phyloP scores from a whole-genome alignment of 2,888 invertebrate species.

The Drosophila quinaria region DNA sequence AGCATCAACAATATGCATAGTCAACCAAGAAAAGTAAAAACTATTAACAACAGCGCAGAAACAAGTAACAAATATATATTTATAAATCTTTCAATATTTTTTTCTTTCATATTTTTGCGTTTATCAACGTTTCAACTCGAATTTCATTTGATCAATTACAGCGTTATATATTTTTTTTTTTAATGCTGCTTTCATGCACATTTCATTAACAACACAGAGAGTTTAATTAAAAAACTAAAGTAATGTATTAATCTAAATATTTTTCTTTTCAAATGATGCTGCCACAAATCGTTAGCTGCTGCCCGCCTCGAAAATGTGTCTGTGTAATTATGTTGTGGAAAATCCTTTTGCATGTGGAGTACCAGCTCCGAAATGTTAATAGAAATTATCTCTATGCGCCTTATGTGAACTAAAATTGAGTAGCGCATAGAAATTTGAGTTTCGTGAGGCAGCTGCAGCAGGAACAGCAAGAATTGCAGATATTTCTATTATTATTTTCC shows the following conservation, averaged over 20 bases:
- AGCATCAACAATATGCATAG: conserved; percentile 45
- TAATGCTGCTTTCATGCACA: conserved; percentile 52
- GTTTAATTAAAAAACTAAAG: conserved; percentile 67
- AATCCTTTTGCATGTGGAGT: conserved; percentile 54
- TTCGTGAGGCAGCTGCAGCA: conserved; percentile 22
- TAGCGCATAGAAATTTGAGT: conserved; percentile 31
- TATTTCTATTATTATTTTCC: conserved; percentile 1
- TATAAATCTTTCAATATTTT: conserved; percentile 34
- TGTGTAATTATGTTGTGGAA: conserved; percentile 10
- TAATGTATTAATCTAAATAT: conserved; percentile 25
- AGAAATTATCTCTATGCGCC: conserved; percentile 32
- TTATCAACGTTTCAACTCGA: conserved; percentile 57
- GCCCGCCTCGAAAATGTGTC: conserved; percentile 19
- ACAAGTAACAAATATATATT: conserved; percentile 69
- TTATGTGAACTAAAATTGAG: conserved; percentile 41
- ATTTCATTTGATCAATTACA: conserved; percentile 50
- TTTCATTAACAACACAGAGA: conserved; percentile 72
- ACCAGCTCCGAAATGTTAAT: conserved; percentile 71
- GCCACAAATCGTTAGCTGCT: conserved; percentile 36
- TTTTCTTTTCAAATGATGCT: conserved; percentile 19
- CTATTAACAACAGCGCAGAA: conserved; percentile 66
- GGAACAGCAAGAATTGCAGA: conserved; percentile 34
- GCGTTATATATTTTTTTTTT: conserved; percentile 30
- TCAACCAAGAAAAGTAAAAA: conserved; percentile 68
- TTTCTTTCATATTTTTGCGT: conserved; percentile 37